Evolutionary conservation across 2,113 vertebrate species (phyloP).

Genomic region (Trematomus loennbergii): DNA sequence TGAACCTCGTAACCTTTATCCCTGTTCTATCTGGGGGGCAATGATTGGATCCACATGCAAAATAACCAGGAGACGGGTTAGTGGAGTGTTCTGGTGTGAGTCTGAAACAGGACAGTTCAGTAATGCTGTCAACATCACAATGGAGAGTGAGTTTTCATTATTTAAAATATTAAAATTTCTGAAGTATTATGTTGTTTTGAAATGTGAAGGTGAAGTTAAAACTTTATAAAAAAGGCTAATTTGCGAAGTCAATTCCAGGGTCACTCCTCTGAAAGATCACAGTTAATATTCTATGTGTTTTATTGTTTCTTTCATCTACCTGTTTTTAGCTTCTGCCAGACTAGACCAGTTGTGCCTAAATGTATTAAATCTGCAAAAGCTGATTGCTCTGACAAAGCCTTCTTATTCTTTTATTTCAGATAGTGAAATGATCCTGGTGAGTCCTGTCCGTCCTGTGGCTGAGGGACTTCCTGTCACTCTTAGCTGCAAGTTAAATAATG

Average conservation of each 20-base stretch:
- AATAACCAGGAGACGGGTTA: background rate
- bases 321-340: no score
- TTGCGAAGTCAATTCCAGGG: no score
- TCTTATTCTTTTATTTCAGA: constrained; percentile 2
- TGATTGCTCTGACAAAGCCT: background rate
- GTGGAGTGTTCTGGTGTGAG: constrained; percentile 21
- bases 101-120: constrained; percentile 12
- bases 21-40: background rate
- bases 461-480: constrained; percentile 51
- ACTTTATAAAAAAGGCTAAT: no score
- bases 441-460: constrained; percentile 48
- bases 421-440: constrained; percentile 48
- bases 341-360: no score
- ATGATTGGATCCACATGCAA: constrained; percentile 13
- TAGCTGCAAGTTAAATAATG: constrained; percentile 21
- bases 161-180: background rate
- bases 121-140: constrained; percentile 11
- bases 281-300: no score
- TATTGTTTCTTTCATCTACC: no score
- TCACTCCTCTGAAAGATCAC: no score
- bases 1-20: fast-evolving
- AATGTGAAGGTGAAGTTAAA: no score
- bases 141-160: background rate
- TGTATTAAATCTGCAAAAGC: no score
- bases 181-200: no score